Base-by-base conservation (phyloP, 2,888 invertebrate genomes). In the Apamea epomidion region DNA sequence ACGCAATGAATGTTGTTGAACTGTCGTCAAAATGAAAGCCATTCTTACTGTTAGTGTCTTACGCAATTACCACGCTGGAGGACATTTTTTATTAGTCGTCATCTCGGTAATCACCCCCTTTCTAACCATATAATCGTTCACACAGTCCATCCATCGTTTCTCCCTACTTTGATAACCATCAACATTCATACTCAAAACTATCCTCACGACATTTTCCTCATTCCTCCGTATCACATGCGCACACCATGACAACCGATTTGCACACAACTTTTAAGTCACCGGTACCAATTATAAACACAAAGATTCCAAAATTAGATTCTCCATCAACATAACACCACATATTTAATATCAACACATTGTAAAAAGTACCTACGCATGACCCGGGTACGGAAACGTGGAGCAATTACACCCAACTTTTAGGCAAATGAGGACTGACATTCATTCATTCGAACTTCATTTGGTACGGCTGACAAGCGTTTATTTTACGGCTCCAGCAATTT, bases 361-460 rank as follows among this genome's bases (percentile, higher is more conserved):
- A 84, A 86, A 88, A 85, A 89, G 74, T 70, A 80, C 3, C 3
- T 58, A 60, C 76, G 65, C 69, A 87, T 81, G 60, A 78, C 48
- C 64, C 76, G 83, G 81, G 85, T 74, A 64, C 84, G 81, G 77
- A 86, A 78, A 85, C 60, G 65, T 54, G 68, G 78, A 89, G 84
- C 87, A 89, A 89, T 89, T 90, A 89, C 83, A 85, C 51, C 68
- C 65, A 86, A 87, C 82, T 87, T 87, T 81, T 71, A 76, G 76
- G 78, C 76, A 78, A 88, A 86, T 84, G 83, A 87, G 88, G 80
- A 70, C 85, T 83, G 90, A 87, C 83, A 84, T 91, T 90, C 89
- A 91, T 90, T 91, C 91, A 88, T 92, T 92, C 88, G 89, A 91
- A 92, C 89, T 92, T 90, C 91, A 92, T 91, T 92, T 87, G 84